Evolutionary conservation across 2,797 vertebrate species (phyloP).

Genomic region (Acanthopagrus latus): DNA sequence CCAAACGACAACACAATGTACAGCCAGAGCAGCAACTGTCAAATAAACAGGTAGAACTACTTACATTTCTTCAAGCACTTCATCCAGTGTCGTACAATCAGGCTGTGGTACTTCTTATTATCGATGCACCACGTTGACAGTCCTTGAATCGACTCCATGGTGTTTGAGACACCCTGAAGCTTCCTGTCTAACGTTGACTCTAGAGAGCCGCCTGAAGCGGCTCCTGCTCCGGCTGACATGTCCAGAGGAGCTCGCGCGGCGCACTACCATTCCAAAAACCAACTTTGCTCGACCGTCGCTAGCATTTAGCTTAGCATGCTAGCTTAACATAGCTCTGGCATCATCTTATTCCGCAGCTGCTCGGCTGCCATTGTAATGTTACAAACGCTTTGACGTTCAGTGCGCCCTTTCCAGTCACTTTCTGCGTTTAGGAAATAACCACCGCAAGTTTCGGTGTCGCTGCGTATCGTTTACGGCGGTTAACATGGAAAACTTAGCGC

Average conservation of each 20-base stretch:
- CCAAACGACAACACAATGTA: no score
- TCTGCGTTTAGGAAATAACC: not conserved
- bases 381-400: not conserved
- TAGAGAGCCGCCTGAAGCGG: constrained; percentile 81
- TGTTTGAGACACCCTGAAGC: constrained; percentile 91
- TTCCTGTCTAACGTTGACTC: constrained; percentile 91
- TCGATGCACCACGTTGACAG: constrained; percentile 96
- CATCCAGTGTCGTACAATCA: constrained; percentile 94
- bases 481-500: constrained; percentile 55
- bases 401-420: not conserved
- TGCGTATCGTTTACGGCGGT: constrained; percentile 3
- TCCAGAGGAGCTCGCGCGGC: constrained; percentile 33
- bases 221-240: constrained; percentile 89
- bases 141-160: constrained; percentile 97
- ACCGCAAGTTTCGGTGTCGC: not conserved
- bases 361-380: not conserved
- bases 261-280: constrained; percentile 62
- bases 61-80: constrained; percentile 95
- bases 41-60: constrained; percentile 61
- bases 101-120: constrained; percentile 94
- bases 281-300: constrained; percentile 43
- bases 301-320: constrained; percentile 71
- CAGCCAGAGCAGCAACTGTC: not conserved
- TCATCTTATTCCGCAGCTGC: not conserved
- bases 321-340: constrained; percentile 47